Base-by-base conservation (phyloP, 2,888 invertebrate genomes). In the Oscheius sp. region DNA sequence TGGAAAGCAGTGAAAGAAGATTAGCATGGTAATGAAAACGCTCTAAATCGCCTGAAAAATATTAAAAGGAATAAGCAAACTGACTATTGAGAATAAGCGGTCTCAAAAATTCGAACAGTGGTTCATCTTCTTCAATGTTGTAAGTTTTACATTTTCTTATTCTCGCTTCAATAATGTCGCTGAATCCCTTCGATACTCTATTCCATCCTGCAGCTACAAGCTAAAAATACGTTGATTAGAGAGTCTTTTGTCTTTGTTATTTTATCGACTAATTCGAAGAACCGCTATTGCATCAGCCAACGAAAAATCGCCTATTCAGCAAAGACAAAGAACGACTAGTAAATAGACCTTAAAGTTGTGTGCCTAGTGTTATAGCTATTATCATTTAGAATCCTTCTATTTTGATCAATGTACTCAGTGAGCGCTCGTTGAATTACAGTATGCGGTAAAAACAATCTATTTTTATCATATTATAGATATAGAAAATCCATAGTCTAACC, bases 191-290 rank as follows among this genome's bases (percentile, higher is more conserved):
- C 22, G 66, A 66, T 3, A 75, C 71, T 22, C 59, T 44, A 38
- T 73, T 65, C 71, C 73, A 73, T 3, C 75, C 75, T 49, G 51
- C 59, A n/a, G 75, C 75, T 1, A 75, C 65, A 4, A 75, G 24
- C 75, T 75, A 61, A 47, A 64, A 50, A 28, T n/a, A n/a, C n/a
- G n/a, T n/a, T n/a, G n/a, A n/a, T 44, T 9, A 24, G 8, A 17
- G 26, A 20, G 41, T 41, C 3, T 41, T 50, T 33, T 59, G 22
- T 41, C 9, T 33, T 30, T 33, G 20, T 56, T 17, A n/a, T 38
- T 41, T 41, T 41, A 17, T 41, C 12, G 41, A 20, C n/a, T 41
- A 41, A 41, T 33, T 36, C 20, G 30, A 56, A 56, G 20, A 33
- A 17, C 17, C 14, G 20, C 2, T 24, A 54, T 54, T 54, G 54